phyloP scores from a whole-genome alignment of 1,140 invertebrate species.

The Drosophila arizonae region DNA sequence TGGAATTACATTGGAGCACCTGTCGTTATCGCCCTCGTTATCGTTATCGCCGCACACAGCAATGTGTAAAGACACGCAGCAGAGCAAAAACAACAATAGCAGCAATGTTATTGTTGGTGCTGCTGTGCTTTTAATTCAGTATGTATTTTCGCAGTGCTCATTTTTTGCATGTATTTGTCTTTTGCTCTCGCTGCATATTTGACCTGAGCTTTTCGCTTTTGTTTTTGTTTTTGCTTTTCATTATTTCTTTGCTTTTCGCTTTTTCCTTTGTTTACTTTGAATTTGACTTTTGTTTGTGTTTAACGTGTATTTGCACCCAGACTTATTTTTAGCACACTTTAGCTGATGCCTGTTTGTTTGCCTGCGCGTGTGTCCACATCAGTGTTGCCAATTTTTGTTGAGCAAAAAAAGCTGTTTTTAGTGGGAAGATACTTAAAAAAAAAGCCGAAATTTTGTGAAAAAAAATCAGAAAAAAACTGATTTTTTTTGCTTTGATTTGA shows the following conservation, averaged over 20 bases:
- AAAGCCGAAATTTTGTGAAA: too few relatives aligned
- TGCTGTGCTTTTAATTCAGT: neutral
- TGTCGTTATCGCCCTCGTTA: slow-evolving; percentile 24
- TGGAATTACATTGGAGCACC: slow-evolving; percentile 26
- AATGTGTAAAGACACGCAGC: neutral
- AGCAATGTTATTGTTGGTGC: neutral
- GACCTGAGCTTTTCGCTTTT: slow-evolving; percentile 35
- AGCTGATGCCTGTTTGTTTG: slow-evolving; percentile 14
- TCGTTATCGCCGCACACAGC: slow-evolving; percentile 9
- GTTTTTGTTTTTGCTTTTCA: slow-evolving; percentile 9
- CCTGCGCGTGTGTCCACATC: neutral
- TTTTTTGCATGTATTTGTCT: slow-evolving; percentile 35
- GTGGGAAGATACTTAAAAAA: too few relatives aligned
- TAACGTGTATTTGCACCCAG: slow-evolving; percentile 29
- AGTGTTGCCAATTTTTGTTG: too few relatives aligned
- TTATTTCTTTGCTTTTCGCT: slow-evolving; percentile 10
- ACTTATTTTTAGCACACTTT: slow-evolving; percentile 53
- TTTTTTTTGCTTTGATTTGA: too few relatives aligned
- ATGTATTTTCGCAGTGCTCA: slow-evolving; percentile 23
- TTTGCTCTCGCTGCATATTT: slow-evolving; percentile 42
- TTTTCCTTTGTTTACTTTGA: slow-evolving; percentile 31
- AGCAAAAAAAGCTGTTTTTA: too few relatives aligned
- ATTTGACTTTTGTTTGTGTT: slow-evolving; percentile 32
- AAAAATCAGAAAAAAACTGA: too few relatives aligned
- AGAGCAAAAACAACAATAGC: neutral